Evolutionary conservation across 2,888 invertebrate genomes (phyloP).

Genomic region (Cheiracanthium punctorium): DNA sequence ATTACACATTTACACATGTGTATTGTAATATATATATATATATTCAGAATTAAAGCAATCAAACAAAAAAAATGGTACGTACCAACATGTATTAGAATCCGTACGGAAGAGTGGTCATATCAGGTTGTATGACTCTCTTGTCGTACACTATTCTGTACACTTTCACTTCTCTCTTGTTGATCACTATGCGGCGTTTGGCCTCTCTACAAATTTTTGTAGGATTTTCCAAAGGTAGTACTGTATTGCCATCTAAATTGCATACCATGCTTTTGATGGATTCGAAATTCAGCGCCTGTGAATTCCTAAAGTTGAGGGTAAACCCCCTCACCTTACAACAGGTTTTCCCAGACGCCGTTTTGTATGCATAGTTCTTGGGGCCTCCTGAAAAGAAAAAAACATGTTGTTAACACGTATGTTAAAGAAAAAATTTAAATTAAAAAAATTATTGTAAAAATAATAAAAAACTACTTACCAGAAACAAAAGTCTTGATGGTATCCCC

Average conservation of each 20-base stretch:
- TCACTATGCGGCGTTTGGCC: not conserved
- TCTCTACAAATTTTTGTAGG: not conserved
- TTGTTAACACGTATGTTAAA: not conserved
- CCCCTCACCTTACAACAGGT: not conserved
- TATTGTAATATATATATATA: too few species aligned
- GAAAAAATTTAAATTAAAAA: not conserved
- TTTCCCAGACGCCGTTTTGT: not conserved
- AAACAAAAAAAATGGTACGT: too few species aligned
- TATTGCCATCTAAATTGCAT: not conserved
- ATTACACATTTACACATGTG: too few species aligned
- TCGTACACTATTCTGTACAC: not conserved
- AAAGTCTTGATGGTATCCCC: conserved; percentile 13
- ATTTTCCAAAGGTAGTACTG: not conserved
- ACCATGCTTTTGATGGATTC: not conserved
- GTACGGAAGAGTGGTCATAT: not conserved
- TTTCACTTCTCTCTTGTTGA: not conserved
- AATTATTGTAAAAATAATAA: not conserved
- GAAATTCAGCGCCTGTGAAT: not conserved
- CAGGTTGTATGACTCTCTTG: not conserved
- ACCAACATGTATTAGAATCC: not conserved
- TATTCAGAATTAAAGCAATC: too few species aligned
- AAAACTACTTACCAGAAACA: conserved; percentile 12
- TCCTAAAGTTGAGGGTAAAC: not conserved
- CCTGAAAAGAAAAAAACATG: not conserved
- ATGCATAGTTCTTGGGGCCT: not conserved